Conservation (phyloP, 53 echinoderm and acorn worm species). For the Arbacia lixula region DNA sequence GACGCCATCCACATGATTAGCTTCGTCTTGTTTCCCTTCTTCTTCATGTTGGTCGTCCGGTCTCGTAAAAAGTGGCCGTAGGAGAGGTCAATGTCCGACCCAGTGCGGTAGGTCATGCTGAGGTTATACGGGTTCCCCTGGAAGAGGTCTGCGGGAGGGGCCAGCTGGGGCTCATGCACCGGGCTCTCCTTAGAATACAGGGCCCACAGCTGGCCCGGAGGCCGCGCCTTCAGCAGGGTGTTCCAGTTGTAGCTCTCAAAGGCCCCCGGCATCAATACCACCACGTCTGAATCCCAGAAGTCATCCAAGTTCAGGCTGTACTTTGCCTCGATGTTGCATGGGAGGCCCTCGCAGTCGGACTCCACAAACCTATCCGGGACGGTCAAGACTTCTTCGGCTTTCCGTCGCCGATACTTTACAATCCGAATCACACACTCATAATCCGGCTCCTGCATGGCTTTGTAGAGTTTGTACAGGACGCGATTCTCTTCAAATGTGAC, state of each 20-base stretch:
- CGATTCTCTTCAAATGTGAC: slow-evolving; percentile 37
- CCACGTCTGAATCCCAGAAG: slow-evolving; percentile 43
- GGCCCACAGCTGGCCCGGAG: slow-evolving; percentile 69
- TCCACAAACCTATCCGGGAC: neutral
- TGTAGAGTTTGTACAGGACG: slow-evolving; percentile 34
- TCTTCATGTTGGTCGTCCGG: slow-evolving; percentile 26
- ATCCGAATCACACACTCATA: slow-evolving; percentile 50
- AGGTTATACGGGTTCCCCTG: slow-evolving; percentile 68
- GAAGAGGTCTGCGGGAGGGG: slow-evolving; percentile 41
- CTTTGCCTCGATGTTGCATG: slow-evolving; percentile 58
- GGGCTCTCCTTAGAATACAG: slow-evolving; percentile 71
- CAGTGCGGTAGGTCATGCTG: slow-evolving; percentile 56
- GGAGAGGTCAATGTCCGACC: slow-evolving; percentile 60
- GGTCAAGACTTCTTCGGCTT: slow-evolving; percentile 32
- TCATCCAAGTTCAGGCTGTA: slow-evolving; percentile 63
- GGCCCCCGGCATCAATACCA: slow-evolving; percentile 65
- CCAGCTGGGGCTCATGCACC: slow-evolving; percentile 71
- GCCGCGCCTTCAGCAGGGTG: slow-evolving; percentile 46
- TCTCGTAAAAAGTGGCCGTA: slow-evolving; percentile 60
- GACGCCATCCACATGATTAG: slow-evolving; percentile 71
- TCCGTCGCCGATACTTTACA: slow-evolving; percentile 37
- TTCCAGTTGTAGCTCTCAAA: slow-evolving; percentile 57
- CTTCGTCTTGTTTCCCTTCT: slow-evolving; percentile 32
- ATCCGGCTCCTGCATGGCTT: slow-evolving; percentile 36
- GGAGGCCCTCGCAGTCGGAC: slow-evolving; percentile 25